Percentiles rank a stretch among this genome's conserved stretches.
phyloP scores from a whole-genome alignment of 2,113 vertebrate genomes.

The Tragulus kanchil region DNA sequence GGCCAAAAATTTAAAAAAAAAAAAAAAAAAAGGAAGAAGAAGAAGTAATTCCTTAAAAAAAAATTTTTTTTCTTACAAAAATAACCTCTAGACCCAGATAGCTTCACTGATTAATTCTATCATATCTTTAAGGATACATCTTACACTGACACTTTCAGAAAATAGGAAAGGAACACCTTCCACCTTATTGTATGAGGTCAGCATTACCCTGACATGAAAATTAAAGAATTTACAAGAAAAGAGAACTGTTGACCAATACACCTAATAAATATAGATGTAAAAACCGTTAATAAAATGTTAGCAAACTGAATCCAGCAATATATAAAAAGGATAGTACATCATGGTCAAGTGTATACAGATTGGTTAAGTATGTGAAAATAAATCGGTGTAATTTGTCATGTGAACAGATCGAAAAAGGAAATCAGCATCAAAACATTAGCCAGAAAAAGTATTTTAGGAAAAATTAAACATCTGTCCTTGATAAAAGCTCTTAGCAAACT shows the following conservation, averaged over 20 bases:
- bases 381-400: neutral
- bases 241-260: neutral
- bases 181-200: constrained; percentile 27
- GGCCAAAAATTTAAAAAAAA: too few relatives aligned
- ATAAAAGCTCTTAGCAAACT: neutral
- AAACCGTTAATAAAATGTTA: constrained; percentile 52
- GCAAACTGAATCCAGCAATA: constrained; percentile 18
- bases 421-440: neutral
- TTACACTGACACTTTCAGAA: constrained; percentile 41
- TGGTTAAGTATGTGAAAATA: constrained; percentile 60
- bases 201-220: constrained; percentile 61
- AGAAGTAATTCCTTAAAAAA: too few relatives aligned
- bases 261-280: constrained; percentile 12
- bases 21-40: too few relatives aligned
- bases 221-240: constrained; percentile 40
- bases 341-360: neutral
- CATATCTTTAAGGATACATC: neutral
- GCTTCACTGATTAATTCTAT: neutral
- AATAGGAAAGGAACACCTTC: neutral
- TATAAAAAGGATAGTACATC: constrained; percentile 16
- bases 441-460: constrained; percentile 33
- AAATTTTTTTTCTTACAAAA: too few relatives aligned
- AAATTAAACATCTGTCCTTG: neutral
- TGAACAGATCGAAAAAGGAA: constrained; percentile 27
- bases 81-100: neutral